Evolutionary conservation across 2,888 invertebrate genomes (phyloP).

Genomic region (Pammene aurita): DNA sequence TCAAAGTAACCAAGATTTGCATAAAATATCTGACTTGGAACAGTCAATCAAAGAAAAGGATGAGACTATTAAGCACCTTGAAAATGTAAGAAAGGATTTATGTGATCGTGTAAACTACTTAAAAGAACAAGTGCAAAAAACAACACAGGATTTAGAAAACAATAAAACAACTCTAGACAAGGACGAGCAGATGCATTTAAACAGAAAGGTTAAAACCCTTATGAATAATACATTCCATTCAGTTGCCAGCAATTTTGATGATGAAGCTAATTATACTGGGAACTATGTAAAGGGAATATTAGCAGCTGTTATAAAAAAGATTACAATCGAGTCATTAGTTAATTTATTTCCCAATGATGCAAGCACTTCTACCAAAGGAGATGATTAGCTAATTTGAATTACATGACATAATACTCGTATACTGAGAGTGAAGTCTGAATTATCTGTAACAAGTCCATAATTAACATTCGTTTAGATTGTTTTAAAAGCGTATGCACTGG

Average conservation of each 20-base stretch:
- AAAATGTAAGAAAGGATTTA: slow-evolving; percentile 45
- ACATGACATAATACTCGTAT: background rate
- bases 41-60: slow-evolving; percentile 52
- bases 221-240: slow-evolving; percentile 74
- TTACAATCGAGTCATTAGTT: slow-evolving; percentile 63
- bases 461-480: too few relatives aligned
- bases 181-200: slow-evolving; percentile 47
- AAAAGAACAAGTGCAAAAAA: slow-evolving; percentile 49
- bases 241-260: slow-evolving; percentile 64
- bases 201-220: slow-evolving; percentile 62
- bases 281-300: slow-evolving; percentile 62
- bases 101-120: slow-evolving; percentile 46
- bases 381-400: slow-evolving; percentile 7
- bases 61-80: slow-evolving; percentile 52
- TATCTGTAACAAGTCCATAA: background rate
- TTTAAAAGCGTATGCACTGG: too few relatives aligned
- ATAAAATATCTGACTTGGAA: slow-evolving; percentile 52
- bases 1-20: slow-evolving; percentile 44
- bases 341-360: slow-evolving; percentile 42
- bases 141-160: slow-evolving; percentile 51
- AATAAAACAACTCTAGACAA: slow-evolving; percentile 43
- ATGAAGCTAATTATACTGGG: slow-evolving; percentile 60
- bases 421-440: slow-evolving; percentile 7
- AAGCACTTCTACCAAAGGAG: background rate
- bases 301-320: slow-evolving; percentile 68